Evolutionary conservation across 2,797 vertebrate genomes (phyloP), one percentile per base, ranked within the genome.

Genomic region (Pseudochirops corinnae): DNA sequence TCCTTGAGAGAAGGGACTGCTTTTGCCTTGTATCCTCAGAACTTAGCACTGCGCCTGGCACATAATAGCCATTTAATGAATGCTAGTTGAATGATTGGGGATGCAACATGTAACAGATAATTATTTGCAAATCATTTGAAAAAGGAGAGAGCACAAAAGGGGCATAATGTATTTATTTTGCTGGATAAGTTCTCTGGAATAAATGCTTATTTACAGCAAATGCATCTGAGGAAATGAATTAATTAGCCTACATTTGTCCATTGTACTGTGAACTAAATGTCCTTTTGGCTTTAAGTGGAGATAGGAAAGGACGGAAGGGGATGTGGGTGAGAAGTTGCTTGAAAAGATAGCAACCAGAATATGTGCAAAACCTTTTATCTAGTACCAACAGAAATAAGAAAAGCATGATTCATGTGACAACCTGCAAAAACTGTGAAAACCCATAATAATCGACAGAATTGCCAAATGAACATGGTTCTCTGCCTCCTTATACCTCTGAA

Each of bases 361-460:
- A 28, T 62, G 0, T 16, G 14, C 91, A n/a, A 93, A 96, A 93
- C 0, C 67, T 28, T 97, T 94, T 96, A 95, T 93, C 57, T 90
- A 52, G 56, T 57, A 31, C 94, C 56, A 57, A 92, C 52, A 93
- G 94, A n/a, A n/a, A 18, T n/a, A 95, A 94, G 33, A 16, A 16
- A 92, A 82, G 26, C 52, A 50, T 24, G 0, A 46, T 26, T 28
- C 57, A 0, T 46, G 52, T 93, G 33, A 33, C 55, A n/a, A 28
- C 10, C n/a, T 26, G 14, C 11, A 92, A 58, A 55, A 56, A 55
- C 91, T 57, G 52, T 62, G 82, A 92, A 91, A 55, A 24, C 39
- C 4, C 92, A 90, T 53, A 53, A 53, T 96, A 55, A 95, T 90
- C 93, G 94, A 55, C 74, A 46, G 26, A 92, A 56, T 3, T 90